phyloP scores from a whole-genome alignment of 2,888 invertebrate species.

The Dryomyza anilis region DNA sequence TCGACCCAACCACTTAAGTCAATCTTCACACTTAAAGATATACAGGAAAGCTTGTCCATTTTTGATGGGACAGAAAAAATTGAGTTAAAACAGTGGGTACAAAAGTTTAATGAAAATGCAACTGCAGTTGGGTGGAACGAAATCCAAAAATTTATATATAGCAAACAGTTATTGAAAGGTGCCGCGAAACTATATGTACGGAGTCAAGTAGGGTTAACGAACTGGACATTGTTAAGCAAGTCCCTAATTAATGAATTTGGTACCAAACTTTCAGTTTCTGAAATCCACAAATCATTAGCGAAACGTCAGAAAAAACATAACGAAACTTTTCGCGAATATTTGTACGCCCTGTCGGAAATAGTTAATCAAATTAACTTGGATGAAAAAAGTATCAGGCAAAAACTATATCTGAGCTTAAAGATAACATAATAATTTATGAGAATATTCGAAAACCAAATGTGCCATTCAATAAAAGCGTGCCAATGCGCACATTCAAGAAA shows the following conservation, averaged over 20 bases:
- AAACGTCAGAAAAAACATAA: conserved; percentile 14
- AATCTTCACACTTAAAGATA: conserved; percentile 23
- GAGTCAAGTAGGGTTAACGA: conserved; percentile 13
- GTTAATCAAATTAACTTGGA: background rate
- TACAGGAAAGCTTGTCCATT: conserved; percentile 10
- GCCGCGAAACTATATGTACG: conserved; percentile 28
- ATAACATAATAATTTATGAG: background rate
- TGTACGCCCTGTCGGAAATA: background rate
- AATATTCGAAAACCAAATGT: background rate
- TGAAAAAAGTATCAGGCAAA: background rate
- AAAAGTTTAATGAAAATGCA: conserved; percentile 23
- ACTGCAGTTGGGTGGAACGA: conserved; percentile 21
- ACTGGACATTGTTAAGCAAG: conserved; percentile 21
- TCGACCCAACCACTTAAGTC: background rate
- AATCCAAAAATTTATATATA: conserved; percentile 29
- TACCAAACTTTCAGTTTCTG: background rate
- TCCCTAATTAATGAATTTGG: conserved; percentile 17
- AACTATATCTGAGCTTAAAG: background rate
- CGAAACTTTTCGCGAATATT: conserved; percentile 18
- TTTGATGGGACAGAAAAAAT: conserved; percentile 14
- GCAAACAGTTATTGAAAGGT: conserved; percentile 29
- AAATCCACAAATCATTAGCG: conserved; percentile 13
- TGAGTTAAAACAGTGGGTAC: conserved; percentile 16
- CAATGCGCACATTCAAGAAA: background rate
- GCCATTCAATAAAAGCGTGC: too few relatives aligned